Evolutionary conservation across 2,797 vertebrate genomes (phyloP), one percentile per base, ranked within the genome.

Genomic region (Dromococcyx pavoninus): DNA sequence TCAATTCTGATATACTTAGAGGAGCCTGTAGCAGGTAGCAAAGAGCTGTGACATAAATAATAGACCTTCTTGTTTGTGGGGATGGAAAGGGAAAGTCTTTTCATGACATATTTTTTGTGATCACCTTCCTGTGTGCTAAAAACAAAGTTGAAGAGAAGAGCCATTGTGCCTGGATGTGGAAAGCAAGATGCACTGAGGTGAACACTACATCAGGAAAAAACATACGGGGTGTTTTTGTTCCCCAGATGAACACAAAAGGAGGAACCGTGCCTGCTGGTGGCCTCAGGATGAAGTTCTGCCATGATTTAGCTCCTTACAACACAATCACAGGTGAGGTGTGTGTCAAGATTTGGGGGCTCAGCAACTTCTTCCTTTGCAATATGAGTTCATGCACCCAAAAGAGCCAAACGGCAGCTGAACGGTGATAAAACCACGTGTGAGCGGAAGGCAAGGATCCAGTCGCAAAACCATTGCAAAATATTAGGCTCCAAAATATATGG

Each of bases 401-500:
- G 30, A 48, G 44, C 28, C 65, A 13, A 7, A 30, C 2, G 50
- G 54, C 32, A 37, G 33, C 75, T 32, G 80, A 50, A 61, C 64
- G 66, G 69, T 33, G 41, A 4, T 18, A 11, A 46, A 43, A 4
- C 8, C 1, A 0, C 0, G 19, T 3, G 17, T 5, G 28, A 12
- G 0, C 1, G 48, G 43, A 35, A 12, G 44, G 67, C 19, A 22
- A 48, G 46, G 75, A 50, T 7, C 35, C 16, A 21, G 35, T 2
- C 67, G 41, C 22, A 50, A 85, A 75, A 39, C 4, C 32, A 77
- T n/a, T 6, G 50, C 37, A 43, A 15, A 78, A 46, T 0, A 17
- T 22, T 8, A 10, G 54, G 46, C n/a, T 86, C 91, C 17, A 60
- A 70, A 88, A 51, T 1, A 4, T 21, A 27, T 0, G 4, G 51